Conservation (phyloP, 37 sponge, comb jelly and placozoan species). For the Spongia lamella region DNA sequence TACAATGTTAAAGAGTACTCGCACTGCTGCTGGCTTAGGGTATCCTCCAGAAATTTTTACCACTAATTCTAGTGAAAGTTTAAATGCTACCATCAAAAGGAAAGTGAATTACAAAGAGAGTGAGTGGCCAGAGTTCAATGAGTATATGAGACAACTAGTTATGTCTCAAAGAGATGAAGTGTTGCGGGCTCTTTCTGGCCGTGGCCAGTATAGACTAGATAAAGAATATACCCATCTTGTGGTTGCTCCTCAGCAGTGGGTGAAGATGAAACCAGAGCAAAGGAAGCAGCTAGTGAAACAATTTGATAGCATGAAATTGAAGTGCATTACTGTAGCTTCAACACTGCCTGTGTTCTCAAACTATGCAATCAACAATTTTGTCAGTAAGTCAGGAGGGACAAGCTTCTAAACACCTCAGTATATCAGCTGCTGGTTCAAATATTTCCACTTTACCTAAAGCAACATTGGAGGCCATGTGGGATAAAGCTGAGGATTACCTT, state of each 20-base stretch:
- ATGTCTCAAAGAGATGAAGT: conserved; percentile 8
- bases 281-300: not conserved
- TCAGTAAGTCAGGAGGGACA: no score
- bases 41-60: conserved; percentile 3
- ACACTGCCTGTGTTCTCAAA: no score
- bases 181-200: conserved; percentile 41
- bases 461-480: conserved; percentile 23
- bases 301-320: conserved; percentile 8
- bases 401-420: no score
- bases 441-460: conserved; percentile 2
- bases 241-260: conserved; percentile 10
- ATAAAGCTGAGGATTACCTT: conserved; percentile 20
- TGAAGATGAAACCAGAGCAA: conserved; percentile 27
- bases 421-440: conserved; percentile 15
- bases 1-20: not conserved
- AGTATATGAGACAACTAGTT: no score
- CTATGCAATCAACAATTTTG: no score
- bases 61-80: conserved; percentile 12
- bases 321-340: no score
- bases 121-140: not conserved
- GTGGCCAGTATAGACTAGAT: conserved; percentile 29
- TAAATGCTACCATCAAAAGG: conserved; percentile 1
- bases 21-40: conserved; percentile 3
- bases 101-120: conserved; percentile 11
- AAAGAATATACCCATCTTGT: conserved; percentile 1